Conservation (phyloP, 2,888 invertebrate genomes). For the Aromia moschata region DNA sequence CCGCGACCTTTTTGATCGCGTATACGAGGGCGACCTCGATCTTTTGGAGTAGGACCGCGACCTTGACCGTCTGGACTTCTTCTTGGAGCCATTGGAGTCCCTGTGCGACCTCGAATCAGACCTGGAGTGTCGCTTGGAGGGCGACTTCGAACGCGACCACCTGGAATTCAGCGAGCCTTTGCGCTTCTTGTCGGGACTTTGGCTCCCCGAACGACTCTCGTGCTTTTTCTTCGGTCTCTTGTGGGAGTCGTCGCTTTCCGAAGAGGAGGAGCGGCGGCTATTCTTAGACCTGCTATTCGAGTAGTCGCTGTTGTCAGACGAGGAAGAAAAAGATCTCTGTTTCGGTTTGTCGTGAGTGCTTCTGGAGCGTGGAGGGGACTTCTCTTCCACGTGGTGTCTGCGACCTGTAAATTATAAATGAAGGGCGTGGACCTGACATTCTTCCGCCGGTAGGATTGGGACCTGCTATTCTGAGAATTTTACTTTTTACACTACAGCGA, state of each 20-base stretch:
- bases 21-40: conserved; percentile 37
- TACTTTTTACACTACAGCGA: too few relatives aligned
- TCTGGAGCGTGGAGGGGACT: conserved; percentile 15
- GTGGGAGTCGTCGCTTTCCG: conserved; percentile 38
- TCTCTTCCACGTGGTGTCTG: conserved; percentile 30
- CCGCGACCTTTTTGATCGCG: conserved; percentile 39
- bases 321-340: conserved; percentile 40
- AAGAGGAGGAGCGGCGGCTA: conserved; percentile 39
- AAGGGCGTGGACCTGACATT: conserved; percentile 1
- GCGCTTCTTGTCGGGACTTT: conserved; percentile 27
- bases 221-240: conserved; percentile 35
- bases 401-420: conserved; percentile 35
- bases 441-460: conserved; percentile 1
- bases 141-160: conserved; percentile 36
- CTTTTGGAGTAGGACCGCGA: conserved; percentile 25
- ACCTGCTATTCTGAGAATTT: conserved; percentile 5
- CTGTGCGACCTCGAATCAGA: conserved; percentile 23
- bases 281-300: conserved; percentile 34
- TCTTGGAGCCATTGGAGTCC: conserved; percentile 29
- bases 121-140: conserved; percentile 32
- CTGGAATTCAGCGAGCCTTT: conserved; percentile 18
- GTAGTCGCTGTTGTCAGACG: conserved; percentile 37
- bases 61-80: conserved; percentile 32
- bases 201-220: conserved; percentile 34
- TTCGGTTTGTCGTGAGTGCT: conserved; percentile 29